phyloP scores from a whole-genome alignment of 2,113 vertebrate species.

The Pavo muticus region DNA sequence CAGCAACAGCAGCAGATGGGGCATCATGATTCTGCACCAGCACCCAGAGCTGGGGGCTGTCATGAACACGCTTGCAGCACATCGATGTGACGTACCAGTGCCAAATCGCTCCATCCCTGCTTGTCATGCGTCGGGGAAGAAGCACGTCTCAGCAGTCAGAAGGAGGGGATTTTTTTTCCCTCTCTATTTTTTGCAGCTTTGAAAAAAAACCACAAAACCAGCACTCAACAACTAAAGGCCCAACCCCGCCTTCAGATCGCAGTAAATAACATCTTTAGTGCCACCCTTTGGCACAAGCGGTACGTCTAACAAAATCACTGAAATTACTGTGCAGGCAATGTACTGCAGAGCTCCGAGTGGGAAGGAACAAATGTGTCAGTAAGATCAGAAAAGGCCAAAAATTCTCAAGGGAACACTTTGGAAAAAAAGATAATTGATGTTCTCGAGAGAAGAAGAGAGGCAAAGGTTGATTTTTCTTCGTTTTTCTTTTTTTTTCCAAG shows the following conservation, averaged over 20 bases:
- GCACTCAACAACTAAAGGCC: neutral
- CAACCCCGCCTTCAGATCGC: neutral
- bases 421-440: neutral
- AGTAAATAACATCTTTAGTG: neutral
- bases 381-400: neutral
- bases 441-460: neutral
- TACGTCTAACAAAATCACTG: neutral
- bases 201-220: fast-evolving
- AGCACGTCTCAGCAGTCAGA: neutral
- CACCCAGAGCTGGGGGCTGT: neutral
- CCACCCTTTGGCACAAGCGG: neutral
- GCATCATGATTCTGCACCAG: neutral
- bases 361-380: neutral
- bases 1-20: neutral
- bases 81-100: neutral
- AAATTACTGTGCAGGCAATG: neutral
- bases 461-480: neutral
- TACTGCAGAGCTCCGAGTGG: neutral
- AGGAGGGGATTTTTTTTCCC: neutral
- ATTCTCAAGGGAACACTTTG: neutral
- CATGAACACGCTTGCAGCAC: neutral
- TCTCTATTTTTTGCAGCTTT: neutral
- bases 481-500: neutral
- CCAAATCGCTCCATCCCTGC: neutral
- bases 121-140: fast-evolving